These are phyloP conservation scores for Phragmatobia fuliginosa DNA, from an alignment of 2,888 invertebrate species.

Conservation along the genomic window DNA sequence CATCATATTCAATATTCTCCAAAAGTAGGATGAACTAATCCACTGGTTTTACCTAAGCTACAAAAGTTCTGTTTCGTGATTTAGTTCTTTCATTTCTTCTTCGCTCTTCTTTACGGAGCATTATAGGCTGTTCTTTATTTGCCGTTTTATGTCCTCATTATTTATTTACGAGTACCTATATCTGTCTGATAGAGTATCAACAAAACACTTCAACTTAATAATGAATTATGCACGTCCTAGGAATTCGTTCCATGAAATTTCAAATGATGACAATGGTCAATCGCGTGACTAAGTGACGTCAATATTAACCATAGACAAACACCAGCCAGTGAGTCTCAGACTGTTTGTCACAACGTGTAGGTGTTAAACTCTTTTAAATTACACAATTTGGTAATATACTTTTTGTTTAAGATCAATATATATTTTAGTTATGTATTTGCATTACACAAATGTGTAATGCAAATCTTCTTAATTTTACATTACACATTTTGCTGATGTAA, in stretches of 20 bases:
- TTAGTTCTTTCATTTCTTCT: background rate
- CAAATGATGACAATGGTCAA: constrained; percentile 13
- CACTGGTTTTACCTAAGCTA: no score
- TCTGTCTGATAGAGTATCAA: background rate
- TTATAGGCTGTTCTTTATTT: background rate
- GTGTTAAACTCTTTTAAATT: constrained; percentile 35
- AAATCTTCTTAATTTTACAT: no score
- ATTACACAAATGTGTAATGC: no score
- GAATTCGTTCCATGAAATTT: constrained; percentile 27
- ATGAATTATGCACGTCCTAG: background rate
- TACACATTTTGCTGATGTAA: background rate
- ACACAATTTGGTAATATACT: constrained; percentile 26
- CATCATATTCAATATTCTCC: no score
- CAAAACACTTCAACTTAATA: background rate
- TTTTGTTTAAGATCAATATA: constrained; percentile 28
- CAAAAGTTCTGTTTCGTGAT: background rate
- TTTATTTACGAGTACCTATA: background rate
- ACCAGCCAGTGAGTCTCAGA: constrained; percentile 45
- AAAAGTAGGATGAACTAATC: no score
- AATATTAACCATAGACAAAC: constrained; percentile 31
- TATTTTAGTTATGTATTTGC: constrained; percentile 32
- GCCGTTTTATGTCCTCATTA: no score
- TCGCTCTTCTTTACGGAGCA: background rate
- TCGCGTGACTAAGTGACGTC: constrained; percentile 55
- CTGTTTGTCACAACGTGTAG: constrained; percentile 49